These are phyloP conservation scores for Lynx canadensis DNA, from an alignment of 2,113 vertebrate genomes.

Conservation along the genomic window DNA sequence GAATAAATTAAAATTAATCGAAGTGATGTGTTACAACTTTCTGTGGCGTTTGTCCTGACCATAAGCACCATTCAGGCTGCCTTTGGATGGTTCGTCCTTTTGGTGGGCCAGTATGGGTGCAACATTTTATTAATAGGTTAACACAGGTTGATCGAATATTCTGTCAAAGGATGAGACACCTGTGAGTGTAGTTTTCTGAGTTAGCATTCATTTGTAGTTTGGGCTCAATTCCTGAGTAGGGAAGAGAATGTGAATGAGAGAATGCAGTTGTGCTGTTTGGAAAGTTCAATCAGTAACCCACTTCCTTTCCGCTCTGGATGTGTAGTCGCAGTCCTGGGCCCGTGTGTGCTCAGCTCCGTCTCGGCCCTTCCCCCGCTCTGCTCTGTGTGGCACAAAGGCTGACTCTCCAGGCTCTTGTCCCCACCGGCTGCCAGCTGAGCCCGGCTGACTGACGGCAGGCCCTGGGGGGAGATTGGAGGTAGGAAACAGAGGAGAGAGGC, in stretches of 20 bases:
- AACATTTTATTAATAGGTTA: background rate
- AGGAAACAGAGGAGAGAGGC: background rate
- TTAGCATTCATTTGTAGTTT: slow-evolving; percentile 11
- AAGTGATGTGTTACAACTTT: background rate
- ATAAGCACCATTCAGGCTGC: background rate
- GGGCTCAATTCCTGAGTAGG: background rate
- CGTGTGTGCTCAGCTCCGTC: background rate
- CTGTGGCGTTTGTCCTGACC: background rate
- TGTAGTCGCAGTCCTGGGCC: background rate
- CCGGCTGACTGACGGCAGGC: background rate
- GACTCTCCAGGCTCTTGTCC: background rate
- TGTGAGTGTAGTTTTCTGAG: background rate
- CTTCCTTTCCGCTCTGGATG: background rate
- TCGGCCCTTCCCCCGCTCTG: background rate
- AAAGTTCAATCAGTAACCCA: background rate
- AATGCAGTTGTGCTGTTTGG: background rate
- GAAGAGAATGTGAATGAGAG: background rate
- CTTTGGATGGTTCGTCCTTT: background rate
- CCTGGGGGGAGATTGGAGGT: background rate
- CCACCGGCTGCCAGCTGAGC: background rate
- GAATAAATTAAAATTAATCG: background rate
- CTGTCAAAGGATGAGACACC: slow-evolving; percentile 30
- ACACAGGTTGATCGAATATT: background rate
- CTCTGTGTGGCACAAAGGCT: background rate
- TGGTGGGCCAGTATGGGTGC: background rate